phyloP scores from a whole-genome alignment of 2,797 vertebrate genomes.

The Vireo griseus region DNA sequence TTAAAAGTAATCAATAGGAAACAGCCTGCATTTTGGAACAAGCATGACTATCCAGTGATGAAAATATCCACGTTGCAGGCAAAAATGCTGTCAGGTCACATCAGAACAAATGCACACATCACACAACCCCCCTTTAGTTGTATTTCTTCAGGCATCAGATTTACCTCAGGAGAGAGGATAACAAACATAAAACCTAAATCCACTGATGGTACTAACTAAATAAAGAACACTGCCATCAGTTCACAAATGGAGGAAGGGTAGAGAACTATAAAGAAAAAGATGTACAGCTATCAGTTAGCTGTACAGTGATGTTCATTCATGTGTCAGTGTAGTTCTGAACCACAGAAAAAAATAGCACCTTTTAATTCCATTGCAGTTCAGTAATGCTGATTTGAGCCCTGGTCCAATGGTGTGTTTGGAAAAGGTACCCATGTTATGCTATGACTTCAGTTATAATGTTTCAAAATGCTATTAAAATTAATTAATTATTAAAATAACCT shows the following conservation, averaged over 20 bases:
- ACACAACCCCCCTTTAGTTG: background rate
- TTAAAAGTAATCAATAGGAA: background rate
- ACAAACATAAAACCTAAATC: background rate
- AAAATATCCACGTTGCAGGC: background rate
- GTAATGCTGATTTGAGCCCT: background rate
- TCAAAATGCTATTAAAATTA: background rate
- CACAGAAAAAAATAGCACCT: background rate
- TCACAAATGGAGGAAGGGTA: background rate
- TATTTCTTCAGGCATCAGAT: background rate
- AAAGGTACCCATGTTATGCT: background rate
- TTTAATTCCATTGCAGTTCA: background rate
- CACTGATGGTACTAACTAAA: background rate
- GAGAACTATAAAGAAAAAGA: background rate
- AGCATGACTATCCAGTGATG: background rate
- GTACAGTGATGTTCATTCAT: background rate
- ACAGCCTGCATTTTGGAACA: background rate
- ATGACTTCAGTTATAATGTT: background rate
- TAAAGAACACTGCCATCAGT: background rate
- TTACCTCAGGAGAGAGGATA: background rate
- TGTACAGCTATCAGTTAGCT: background rate
- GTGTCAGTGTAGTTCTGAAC: fast-evolving
- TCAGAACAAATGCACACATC: background rate
- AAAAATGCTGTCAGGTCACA: background rate
- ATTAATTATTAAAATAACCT: background rate
- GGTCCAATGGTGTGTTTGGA: background rate